These are phyloP conservation scores for Brachyalestes nurse DNA, from an alignment of 2,797 vertebrate species.

Conservation along the genomic window DNA sequence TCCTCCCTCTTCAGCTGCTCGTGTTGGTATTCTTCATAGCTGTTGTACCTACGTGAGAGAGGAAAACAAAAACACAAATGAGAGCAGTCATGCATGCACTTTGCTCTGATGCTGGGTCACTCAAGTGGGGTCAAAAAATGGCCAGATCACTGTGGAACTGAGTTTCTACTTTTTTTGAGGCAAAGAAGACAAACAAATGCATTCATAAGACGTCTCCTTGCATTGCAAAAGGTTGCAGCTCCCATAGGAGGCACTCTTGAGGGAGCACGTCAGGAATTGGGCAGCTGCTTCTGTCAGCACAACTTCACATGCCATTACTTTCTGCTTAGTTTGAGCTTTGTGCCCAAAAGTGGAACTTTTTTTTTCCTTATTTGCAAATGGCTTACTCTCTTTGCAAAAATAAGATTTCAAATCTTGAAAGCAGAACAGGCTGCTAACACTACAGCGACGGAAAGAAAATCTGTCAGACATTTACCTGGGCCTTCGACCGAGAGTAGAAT, in stretches of 20 bases:
- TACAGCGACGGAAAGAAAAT: neutral
- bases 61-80: constrained; percentile 9
- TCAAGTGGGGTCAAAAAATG: constrained; percentile 42
- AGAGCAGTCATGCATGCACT: constrained; percentile 23
- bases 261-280: constrained; percentile 69
- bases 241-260: constrained; percentile 68
- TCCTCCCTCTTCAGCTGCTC: constrained; percentile 95
- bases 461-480: constrained; percentile 83
- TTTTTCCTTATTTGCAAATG: constrained; percentile 43
- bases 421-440: constrained; percentile 17
- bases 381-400: constrained; percentile 41
- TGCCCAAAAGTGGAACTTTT: constrained; percentile 75
- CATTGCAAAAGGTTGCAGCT: constrained; percentile 66
- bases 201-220: constrained; percentile 73
- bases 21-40: constrained; percentile 96
- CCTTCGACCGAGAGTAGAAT: constrained; percentile 87
- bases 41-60: constrained; percentile 87
- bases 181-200: constrained; percentile 63
- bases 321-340: constrained; percentile 82
- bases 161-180: constrained; percentile 8
- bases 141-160: constrained; percentile 37
- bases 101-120: constrained; percentile 41
- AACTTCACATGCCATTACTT: constrained; percentile 84
- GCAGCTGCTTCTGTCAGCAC: constrained; percentile 83
- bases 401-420: constrained; percentile 33